These are phyloP conservation scores for Trinectes maculatus DNA, from an alignment of 2,113 vertebrate genomes.

Conservation along the genomic window DNA sequence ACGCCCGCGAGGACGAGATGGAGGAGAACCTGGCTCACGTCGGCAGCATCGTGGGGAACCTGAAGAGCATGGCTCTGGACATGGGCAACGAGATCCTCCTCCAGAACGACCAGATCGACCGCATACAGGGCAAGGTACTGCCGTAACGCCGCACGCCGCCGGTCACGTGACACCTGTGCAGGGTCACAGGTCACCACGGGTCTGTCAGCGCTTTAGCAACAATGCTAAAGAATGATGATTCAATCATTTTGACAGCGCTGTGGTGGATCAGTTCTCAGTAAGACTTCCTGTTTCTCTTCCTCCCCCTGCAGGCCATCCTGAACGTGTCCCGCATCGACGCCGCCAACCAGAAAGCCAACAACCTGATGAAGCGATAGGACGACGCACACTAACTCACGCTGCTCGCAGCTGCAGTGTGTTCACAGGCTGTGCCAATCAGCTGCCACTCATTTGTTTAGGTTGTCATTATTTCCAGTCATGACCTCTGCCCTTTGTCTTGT, in stretches of 20 bases:
- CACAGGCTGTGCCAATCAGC: constrained; percentile 10
- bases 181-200: not conserved
- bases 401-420: not conserved
- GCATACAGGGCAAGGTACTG: constrained; percentile 78
- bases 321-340: constrained; percentile 83
- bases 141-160: too few species aligned
- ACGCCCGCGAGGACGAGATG: constrained; percentile 86
- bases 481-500: too few species aligned
- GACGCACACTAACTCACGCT: too few species aligned
- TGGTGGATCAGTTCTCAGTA: too few species aligned
- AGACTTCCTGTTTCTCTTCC: not conserved
- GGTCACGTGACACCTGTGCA: not conserved
- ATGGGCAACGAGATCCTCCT: constrained; percentile 85
- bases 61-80: constrained; percentile 85
- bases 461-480: too few species aligned
- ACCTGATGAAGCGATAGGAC: constrained; percentile 76
- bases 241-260: too few species aligned
- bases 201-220: too few species aligned
- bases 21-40: constrained; percentile 86
- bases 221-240: too few species aligned
- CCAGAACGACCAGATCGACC: constrained; percentile 80
- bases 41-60: constrained; percentile 83
- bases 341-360: constrained; percentile 85
- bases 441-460: not conserved
- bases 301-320: constrained; percentile 70